These are phyloP conservation scores for Thymelicus sylvestris DNA, from an alignment of 2,888 invertebrate genomes.

Conservation along the genomic window DNA sequence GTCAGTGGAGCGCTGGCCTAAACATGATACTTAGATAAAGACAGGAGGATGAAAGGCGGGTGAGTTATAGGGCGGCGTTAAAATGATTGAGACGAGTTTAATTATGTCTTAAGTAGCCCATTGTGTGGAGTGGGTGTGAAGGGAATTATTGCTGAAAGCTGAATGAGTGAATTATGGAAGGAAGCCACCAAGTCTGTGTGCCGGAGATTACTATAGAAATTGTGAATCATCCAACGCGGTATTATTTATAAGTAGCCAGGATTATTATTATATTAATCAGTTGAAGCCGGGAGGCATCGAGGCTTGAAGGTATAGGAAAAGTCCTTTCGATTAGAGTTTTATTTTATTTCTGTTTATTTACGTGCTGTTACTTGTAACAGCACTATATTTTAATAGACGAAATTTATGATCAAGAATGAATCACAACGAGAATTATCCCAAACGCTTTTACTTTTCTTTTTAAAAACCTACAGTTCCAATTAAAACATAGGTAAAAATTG, in stretches of 20 bases:
- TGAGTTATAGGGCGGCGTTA: constrained; percentile 40
- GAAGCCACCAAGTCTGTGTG: constrained; percentile 20
- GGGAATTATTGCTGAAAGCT: constrained; percentile 35
- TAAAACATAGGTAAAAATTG: too few species aligned
- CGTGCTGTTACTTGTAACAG: too few species aligned
- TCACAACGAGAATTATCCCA: too few species aligned
- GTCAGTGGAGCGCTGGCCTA: not conserved
- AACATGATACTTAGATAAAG: constrained; percentile 38
- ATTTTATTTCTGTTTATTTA: too few species aligned
- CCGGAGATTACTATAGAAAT: constrained; percentile 25
- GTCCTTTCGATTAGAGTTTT: not conserved
- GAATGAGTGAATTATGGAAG: constrained; percentile 38
- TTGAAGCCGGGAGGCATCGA: not conserved
- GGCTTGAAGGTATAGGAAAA: not conserved
- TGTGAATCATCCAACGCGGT: constrained; percentile 19
- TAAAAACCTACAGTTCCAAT: too few species aligned
- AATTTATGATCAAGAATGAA: too few species aligned
- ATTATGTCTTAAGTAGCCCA: constrained; percentile 40
- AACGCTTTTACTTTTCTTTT: too few species aligned
- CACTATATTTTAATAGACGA: too few species aligned
- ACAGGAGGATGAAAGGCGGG: constrained; percentile 28
- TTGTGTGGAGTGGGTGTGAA: constrained; percentile 36
- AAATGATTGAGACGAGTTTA: constrained; percentile 43
- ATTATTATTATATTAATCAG: not conserved
- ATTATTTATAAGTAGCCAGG: not conserved